Percentiles rank a stretch among this genome's conserved stretches.
phyloP scores from a whole-genome alignment of 2,888 invertebrate genomes.

The Noctua janthina region DNA sequence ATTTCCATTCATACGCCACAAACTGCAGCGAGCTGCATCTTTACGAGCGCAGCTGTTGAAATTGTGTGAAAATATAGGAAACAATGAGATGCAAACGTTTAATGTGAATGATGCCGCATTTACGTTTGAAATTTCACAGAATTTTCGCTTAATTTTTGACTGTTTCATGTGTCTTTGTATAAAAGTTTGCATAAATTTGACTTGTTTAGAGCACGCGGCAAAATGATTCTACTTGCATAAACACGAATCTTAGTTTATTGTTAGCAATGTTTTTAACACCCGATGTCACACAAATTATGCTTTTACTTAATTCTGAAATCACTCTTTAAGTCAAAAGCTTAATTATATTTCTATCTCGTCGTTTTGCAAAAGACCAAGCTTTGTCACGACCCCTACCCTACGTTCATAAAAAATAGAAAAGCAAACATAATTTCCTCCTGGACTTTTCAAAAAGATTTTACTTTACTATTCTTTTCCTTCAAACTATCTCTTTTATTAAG shows the following conservation, averaged over 20 bases:
- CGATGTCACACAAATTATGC: no score
- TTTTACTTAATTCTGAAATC: neutral
- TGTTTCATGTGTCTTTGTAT: neutral
- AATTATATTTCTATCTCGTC: neutral
- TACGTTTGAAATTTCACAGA: slow-evolving; percentile 22
- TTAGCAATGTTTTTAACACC: neutral
- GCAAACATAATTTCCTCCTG: slow-evolving; percentile 5
- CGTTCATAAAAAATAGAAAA: slow-evolving; percentile 8
- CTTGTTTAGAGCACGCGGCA: neutral
- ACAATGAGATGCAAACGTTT: slow-evolving; percentile 59
- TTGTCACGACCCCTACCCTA: neutral
- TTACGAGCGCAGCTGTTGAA: slow-evolving; percentile 66
- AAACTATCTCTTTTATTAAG: slow-evolving; percentile 55
- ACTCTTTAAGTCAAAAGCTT: neutral
- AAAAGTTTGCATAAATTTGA: neutral
- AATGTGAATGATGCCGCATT: slow-evolving; percentile 40
- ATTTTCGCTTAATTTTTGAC: slow-evolving; percentile 16
- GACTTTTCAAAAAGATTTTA: slow-evolving; percentile 4
- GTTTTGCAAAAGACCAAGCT: neutral
- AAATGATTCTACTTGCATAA: neutral
- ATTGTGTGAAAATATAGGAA: slow-evolving; percentile 61
- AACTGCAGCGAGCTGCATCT: slow-evolving; percentile 64
- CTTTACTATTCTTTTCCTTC: slow-evolving; percentile 3
- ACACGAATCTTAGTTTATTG: no score
- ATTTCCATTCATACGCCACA: slow-evolving; percentile 66